Base-by-base conservation (phyloP, 2,113 vertebrate species). In the Pelusios castaneus region DNA sequence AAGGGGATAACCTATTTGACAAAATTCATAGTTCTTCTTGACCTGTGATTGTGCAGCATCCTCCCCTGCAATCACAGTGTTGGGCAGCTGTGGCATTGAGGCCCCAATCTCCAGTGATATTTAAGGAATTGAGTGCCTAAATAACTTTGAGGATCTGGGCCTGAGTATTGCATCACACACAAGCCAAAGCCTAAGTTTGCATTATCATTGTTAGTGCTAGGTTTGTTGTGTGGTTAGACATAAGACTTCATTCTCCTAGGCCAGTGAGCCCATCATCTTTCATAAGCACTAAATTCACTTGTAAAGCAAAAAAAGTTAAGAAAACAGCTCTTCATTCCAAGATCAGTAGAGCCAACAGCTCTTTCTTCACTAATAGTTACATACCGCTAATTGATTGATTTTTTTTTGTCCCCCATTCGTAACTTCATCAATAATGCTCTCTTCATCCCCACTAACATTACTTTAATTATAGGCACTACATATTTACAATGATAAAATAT, bases 181-280 rank as follows among this genome's bases (percentile, higher is more conserved):
- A 81, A 51, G 27, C 91, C 70, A 60, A 73, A 91, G 41, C 10
- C 24, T 4, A 25, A 84, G 29, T 1, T 0, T 0, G 0, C 0
- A 0, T 58, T 52, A 2, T 45, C 22, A 45, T 86, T 63, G 43
- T 22, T 27, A 29, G 38, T 41, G 43, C 29, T 31, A 8, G 9
- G 0, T 31, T 1, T 67, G 14, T 0, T 0, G 24, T 29, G 38
- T 56, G 80, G 38, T 81, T 1, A 1, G n/a, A 41, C 1, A 0
- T 56, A 43, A 6, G 0, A 0, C 52, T 54, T 73, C n/a, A 45
- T 73, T 76, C 10, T 16, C 52, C n/a, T 2, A 13, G 3, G 63
- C 2, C 52, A 75, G 4, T 0, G 0, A 0, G 2, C 21, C 88
- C 76, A 2, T 45, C 7, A 2, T 43, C 77, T 58, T 34, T 21